Evolutionary conservation across 2,888 invertebrate genomes (phyloP).

Genomic region (Sphaeridia pumilis): DNA sequence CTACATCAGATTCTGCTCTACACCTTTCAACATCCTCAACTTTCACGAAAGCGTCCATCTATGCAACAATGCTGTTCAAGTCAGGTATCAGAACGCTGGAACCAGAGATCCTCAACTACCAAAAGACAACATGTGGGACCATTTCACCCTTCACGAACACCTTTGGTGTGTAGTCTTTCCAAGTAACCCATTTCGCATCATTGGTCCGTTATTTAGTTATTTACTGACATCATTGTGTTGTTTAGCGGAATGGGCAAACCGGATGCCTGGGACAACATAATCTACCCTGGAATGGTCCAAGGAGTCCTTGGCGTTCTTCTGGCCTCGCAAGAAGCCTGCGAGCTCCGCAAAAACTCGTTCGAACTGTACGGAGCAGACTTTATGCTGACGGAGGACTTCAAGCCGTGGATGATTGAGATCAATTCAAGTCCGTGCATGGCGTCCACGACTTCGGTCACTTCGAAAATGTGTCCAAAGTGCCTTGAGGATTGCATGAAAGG

Average conservation of each 20-base stretch:
- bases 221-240: too few species aligned
- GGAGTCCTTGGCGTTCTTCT: slow-evolving; percentile 65
- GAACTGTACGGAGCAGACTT: slow-evolving; percentile 89
- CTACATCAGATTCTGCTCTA: slow-evolving; percentile 82
- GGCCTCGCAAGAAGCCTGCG: slow-evolving; percentile 52
- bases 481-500: slow-evolving; percentile 79
- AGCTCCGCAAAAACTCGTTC: slow-evolving; percentile 59
- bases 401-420: slow-evolving; percentile 83
- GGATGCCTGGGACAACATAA: slow-evolving; percentile 37
- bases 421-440: slow-evolving; percentile 77
- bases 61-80: slow-evolving; percentile 86
- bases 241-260: slow-evolving; percentile 3
- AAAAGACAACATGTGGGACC: slow-evolving; percentile 71
- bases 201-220: too few species aligned
- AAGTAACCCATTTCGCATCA: too few species aligned
- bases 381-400: slow-evolving; percentile 68
- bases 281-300: slow-evolving; percentile 74
- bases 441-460: slow-evolving; percentile 73
- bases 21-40: slow-evolving; percentile 70
- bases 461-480: slow-evolving; percentile 65
- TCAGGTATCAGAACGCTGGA: slow-evolving; percentile 50
- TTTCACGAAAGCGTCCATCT: slow-evolving; percentile 86
- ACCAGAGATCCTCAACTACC: slow-evolving; percentile 51
- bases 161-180: too few species aligned
- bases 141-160: slow-evolving; percentile 56